These are phyloP conservation scores for Heterohyrax brucei DNA, from an alignment of 2,797 vertebrate species.

Conservation along the genomic window DNA sequence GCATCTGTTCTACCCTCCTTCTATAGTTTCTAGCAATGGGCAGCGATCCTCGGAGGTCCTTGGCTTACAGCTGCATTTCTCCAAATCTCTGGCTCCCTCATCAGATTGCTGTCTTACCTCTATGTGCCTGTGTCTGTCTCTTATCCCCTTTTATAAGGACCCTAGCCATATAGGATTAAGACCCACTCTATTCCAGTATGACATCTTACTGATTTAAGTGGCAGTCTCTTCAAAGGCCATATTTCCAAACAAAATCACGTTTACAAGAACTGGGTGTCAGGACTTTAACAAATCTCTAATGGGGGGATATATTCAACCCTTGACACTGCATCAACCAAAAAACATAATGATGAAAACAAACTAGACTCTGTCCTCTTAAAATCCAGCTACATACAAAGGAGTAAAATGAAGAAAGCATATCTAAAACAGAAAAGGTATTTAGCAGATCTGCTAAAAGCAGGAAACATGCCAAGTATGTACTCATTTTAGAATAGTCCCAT, in stretches of 20 bases:
- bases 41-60: not conserved
- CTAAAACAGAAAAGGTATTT: not conserved
- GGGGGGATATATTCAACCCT: not conserved
- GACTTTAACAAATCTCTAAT: not conserved
- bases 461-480: not conserved
- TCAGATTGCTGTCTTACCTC: not conserved
- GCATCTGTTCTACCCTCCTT: not conserved
- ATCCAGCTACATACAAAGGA: not conserved
- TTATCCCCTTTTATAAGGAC: not conserved
- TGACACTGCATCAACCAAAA: not conserved
- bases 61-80: not conserved
- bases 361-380: conserved; percentile 32
- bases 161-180: not conserved
- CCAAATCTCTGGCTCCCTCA: not conserved
- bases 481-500: not conserved
- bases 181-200: not conserved
- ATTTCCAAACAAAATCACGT: not conserved
- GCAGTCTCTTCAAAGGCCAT: not conserved
- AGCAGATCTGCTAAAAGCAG: not conserved
- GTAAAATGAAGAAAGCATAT: not conserved
- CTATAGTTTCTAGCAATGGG: not conserved
- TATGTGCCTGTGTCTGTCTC: not conserved
- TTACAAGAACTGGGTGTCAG: not conserved
- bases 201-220: not conserved
- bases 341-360: not conserved